phyloP scores from a whole-genome alignment of 1,140 invertebrate species.

The Solenopsis fugax region DNA sequence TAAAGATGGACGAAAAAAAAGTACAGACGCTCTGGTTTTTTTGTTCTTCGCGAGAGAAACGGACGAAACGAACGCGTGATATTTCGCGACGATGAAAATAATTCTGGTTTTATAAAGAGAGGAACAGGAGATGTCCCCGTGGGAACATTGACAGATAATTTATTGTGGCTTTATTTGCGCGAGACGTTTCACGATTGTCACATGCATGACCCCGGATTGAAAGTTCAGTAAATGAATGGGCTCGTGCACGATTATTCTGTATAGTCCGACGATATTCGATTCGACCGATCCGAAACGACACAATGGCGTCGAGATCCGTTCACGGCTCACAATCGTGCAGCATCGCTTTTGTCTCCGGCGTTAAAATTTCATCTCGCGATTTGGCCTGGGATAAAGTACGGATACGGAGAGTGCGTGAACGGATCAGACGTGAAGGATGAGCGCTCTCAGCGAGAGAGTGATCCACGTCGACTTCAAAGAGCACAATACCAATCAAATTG shows the following conservation, averaged over 20 bases:
- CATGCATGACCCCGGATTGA: background rate
- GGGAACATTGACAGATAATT: conserved; percentile 7
- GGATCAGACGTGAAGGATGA: conserved; percentile 50
- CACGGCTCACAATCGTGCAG: background rate
- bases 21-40: background rate
- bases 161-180: conserved; percentile 17
- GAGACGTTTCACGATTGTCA: conserved; percentile 27
- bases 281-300: conserved; percentile 4
- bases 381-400: conserved; percentile 31
- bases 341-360: conserved; percentile 36
- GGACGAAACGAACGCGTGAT: background rate
- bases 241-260: background rate
- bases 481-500: conserved; percentile 72
- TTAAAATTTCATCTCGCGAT: conserved; percentile 46
- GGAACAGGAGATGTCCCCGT: too few species aligned
- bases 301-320: conserved; percentile 32
- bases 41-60: background rate
- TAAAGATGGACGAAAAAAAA: conserved; percentile 16
- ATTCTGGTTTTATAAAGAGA: background rate
- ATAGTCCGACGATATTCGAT: background rate
- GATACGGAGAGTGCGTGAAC: conserved; percentile 36
- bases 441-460: conserved; percentile 46
- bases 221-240: conserved; percentile 17
- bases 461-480: conserved; percentile 35
- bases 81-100: conserved; percentile 6